A percentile compares a stretch with the other conserved stretches of the same genome.
phyloP scores from a whole-genome alignment of 35 echinoderm and acorn worm species.

The Hemicentrotus pulcherrimus region DNA sequence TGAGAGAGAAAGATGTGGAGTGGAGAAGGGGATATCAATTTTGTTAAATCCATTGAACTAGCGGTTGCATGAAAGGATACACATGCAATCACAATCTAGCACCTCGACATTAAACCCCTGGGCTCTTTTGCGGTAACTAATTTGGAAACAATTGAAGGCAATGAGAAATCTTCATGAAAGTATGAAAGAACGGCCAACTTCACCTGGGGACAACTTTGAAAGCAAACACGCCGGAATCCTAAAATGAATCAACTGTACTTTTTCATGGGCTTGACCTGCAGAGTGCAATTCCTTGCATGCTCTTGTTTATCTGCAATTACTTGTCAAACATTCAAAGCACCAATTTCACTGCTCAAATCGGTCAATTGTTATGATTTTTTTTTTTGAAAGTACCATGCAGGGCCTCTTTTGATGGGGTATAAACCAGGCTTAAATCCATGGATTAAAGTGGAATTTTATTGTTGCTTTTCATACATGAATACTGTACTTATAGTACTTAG shows the following conservation, averaged over 20 bases:
- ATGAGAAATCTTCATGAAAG: not conserved
- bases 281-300: not conserved
- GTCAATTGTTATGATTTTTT: not conserved
- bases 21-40: not conserved
- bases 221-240: not conserved
- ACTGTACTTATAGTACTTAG: no score
- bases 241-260: conserved; percentile 4
- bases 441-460: no score
- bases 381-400: not conserved
- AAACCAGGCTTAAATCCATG: not conserved
- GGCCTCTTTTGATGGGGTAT: not conserved
- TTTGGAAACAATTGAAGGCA: not conserved
- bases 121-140: not conserved
- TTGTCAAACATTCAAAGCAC: not conserved
- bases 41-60: not conserved
- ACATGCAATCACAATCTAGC: not conserved
- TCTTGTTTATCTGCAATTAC: not conserved
- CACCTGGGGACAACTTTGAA: not conserved
- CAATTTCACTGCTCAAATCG: not conserved
- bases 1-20: not conserved
- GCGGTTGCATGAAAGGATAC: not conserved
- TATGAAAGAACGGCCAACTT: not conserved
- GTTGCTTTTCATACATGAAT: no score
- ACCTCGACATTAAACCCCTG: not conserved
- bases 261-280: not conserved